Evolutionary conservation across 1,140 invertebrate species (phyloP).

Genomic region (Drosophila tristis): DNA sequence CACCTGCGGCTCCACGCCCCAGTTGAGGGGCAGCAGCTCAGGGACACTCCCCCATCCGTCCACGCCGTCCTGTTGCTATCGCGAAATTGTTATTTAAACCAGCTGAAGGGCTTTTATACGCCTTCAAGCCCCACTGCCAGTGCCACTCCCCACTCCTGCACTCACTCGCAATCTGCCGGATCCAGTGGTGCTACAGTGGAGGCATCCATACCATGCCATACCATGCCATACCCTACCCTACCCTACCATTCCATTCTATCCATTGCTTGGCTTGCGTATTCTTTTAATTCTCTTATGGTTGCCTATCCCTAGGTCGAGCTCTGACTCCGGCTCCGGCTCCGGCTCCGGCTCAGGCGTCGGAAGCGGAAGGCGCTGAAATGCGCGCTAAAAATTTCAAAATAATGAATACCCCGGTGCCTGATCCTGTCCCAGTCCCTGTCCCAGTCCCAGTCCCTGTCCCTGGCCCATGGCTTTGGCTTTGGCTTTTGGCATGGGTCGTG

Average conservation of each 20-base stretch:
- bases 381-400: slow-evolving; percentile 81
- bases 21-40: too few species aligned
- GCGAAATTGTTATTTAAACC: slow-evolving; percentile 61
- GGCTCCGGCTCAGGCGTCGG: slow-evolving; percentile 25
- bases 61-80: slow-evolving; percentile 26
- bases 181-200: slow-evolving; percentile 6
- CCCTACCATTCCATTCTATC: slow-evolving; percentile 5
- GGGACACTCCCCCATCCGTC: slow-evolving; percentile 10
- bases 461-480: neutral
- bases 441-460: neutral
- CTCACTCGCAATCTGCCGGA: too few species aligned
- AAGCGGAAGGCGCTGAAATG: slow-evolving; percentile 78
- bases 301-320: neutral
- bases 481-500: neutral
- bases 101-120: slow-evolving; percentile 22
- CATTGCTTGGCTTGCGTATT: slow-evolving; percentile 23
- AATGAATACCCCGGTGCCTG: slow-evolving; percentile 61
- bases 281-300: slow-evolving; percentile 59
- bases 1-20: slow-evolving; percentile 53
- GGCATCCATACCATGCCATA: neutral
- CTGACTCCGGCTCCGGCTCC: neutral
- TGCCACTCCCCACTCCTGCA: neutral
- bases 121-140: neutral
- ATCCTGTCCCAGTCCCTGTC: slow-evolving; percentile 1
- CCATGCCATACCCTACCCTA: neutral